Evolutionary conservation across 2,888 invertebrate species (phyloP), one percentile per base, ranked within the genome.

Genomic region (Temnothorax ravouxi): DNA sequence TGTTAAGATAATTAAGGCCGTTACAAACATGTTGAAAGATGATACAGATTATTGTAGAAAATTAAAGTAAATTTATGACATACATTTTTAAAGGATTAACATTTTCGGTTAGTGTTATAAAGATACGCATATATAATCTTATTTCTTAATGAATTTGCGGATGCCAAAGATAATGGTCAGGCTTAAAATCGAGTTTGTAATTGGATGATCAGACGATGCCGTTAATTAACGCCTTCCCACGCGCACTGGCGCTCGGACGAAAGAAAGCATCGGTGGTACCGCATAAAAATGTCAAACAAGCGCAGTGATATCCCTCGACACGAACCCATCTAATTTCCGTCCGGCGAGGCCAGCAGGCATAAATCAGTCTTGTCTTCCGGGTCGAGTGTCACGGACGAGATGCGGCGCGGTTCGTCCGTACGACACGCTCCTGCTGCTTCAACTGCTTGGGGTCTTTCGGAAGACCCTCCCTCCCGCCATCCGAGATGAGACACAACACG

Each of bases 291-390:
- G 59, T 80, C 79, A 80, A 80, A 80, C 79, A 80, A 80, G 13
- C 72, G 47, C 59, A 72, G 38, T 80, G 79, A 80, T 80, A 80
- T 71, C 66, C 56, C 64, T 56, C 59, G 74, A 59, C 66, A 62
- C n/a, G 56, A 59, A 71, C 72, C 72, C 59, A 80, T 56, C 72
- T 72, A 80, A 80, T 80, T 80, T 80, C 59, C 79, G 79, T 72
- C 74, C 56, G 59, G 71, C 79, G 56, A 56, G 47, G 34, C 59
- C 79, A 80, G 74, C 56, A 80, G 74, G 74, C 72, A 80, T 80
- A 80, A 80, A 80, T 80, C 79, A 80, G 38, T 47, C 77, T 77
- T 62, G 71, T 64, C 82, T 84, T 84, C 84, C 84, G 81, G 84
- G 84, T 84, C 67, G 79, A 71, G 79, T 79, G 79, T 84, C 71